These are phyloP conservation scores for Opisthograptis luteolata DNA, from an alignment of 2,888 invertebrate genomes.

Conservation along the genomic window DNA sequence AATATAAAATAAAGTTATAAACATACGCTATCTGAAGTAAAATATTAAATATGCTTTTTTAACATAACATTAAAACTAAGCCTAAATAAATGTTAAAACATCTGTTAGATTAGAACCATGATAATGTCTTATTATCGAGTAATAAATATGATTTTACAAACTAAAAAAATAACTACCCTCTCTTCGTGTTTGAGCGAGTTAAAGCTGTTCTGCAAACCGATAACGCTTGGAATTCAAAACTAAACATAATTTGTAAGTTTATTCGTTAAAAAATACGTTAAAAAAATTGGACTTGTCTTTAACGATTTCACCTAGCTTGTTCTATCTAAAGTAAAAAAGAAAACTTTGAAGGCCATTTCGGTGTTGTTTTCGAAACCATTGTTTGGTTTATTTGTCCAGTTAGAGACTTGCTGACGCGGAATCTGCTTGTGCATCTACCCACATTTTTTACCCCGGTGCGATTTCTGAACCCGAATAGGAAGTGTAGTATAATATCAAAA, in stretches of 20 bases:
- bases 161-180: slow-evolving; percentile 48
- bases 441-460: too few relatives aligned
- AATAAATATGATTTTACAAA: slow-evolving; percentile 67
- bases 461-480: too few relatives aligned
- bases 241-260: slow-evolving; percentile 23
- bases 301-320: slow-evolving; percentile 46
- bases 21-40: slow-evolving; percentile 71
- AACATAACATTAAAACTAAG: slow-evolving; percentile 63
- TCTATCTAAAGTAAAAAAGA: slow-evolving; percentile 47
- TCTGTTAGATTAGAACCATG: slow-evolving; percentile 63
- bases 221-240: slow-evolving; percentile 23
- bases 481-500: too few relatives aligned
- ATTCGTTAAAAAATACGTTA: slow-evolving; percentile 23
- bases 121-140: slow-evolving; percentile 41
- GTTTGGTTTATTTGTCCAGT: slow-evolving; percentile 2
- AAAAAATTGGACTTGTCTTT: slow-evolving; percentile 24
- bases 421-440: not conserved
- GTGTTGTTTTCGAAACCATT: slow-evolving; percentile 41
- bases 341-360: slow-evolving; percentile 62
- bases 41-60: slow-evolving; percentile 72
- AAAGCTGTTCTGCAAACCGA: slow-evolving; percentile 58
- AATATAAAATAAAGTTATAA: slow-evolving; percentile 71
- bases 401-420: not conserved
- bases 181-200: slow-evolving; percentile 63
- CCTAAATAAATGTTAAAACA: slow-evolving; percentile 56